Conservation (phyloP, 2,113 vertebrate species). For the Colius striatus region DNA sequence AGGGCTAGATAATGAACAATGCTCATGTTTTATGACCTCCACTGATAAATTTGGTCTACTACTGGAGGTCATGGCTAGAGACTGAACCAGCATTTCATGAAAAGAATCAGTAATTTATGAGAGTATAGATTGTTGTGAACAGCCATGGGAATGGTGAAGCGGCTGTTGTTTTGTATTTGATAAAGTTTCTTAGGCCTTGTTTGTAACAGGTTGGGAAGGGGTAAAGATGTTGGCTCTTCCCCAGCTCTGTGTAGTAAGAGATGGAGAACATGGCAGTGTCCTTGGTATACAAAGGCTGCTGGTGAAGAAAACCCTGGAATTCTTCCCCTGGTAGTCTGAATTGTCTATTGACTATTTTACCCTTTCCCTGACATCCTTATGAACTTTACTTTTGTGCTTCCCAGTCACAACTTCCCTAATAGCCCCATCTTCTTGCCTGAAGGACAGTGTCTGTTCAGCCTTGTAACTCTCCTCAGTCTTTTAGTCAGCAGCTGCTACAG, state of each 20-base stretch:
- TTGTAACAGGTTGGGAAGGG: background rate
- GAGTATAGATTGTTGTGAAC: background rate
- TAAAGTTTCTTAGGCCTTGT: background rate
- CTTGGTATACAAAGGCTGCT: background rate
- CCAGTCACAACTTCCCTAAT: background rate
- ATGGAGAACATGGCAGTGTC: background rate
- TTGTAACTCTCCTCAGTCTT: background rate
- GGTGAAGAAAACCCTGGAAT: background rate
- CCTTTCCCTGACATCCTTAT: background rate
- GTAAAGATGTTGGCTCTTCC: background rate
- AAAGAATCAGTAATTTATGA: background rate
- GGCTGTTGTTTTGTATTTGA: background rate
- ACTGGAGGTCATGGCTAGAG: background rate
- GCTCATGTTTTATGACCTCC: background rate
- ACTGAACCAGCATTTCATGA: background rate
- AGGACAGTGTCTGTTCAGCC: background rate
- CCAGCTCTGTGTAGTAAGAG: background rate
- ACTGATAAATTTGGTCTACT: background rate
- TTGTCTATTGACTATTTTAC: background rate
- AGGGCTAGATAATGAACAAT: background rate
- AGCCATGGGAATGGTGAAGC: background rate
- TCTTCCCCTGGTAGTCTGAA: background rate
- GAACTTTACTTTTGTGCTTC: background rate
- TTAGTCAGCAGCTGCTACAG: background rate
- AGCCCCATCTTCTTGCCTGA: background rate